Evolutionary conservation across 1,140 invertebrate species (phyloP).

Genomic region (Campoletis sonorensis): DNA sequence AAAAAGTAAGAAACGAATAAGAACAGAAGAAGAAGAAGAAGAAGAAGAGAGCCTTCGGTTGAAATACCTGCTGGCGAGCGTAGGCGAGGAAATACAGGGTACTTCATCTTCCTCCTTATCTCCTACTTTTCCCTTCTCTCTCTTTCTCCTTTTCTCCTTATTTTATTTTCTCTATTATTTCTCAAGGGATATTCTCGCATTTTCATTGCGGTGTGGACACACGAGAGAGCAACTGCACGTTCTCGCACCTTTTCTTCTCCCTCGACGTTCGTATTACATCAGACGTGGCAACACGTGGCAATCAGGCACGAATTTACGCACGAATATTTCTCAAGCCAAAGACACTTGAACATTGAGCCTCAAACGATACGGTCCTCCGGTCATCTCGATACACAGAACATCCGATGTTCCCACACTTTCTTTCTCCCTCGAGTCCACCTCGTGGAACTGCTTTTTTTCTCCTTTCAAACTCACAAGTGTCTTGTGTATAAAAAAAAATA

Average conservation of each 20-base stretch:
- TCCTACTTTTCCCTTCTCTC: conserved; percentile 25
- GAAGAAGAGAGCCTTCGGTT: conserved; percentile 37
- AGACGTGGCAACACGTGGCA: conserved; percentile 50
- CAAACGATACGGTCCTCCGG: conserved; percentile 8
- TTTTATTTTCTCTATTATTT: conserved; percentile 6
- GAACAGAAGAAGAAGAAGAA: not conserved
- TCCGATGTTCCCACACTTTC: conserved; percentile 69
- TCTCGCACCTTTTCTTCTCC: not conserved
- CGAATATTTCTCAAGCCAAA: conserved; percentile 57
- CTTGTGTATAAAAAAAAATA: not conserved
- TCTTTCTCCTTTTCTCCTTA: not conserved
- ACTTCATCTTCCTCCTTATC: conserved; percentile 43
- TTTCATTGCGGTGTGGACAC: conserved; percentile 6
- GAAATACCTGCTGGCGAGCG: conserved; percentile 42
- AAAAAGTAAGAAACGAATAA: not conserved
- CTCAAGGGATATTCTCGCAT: not conserved
- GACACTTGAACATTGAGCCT: not conserved
- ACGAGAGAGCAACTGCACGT: conserved; percentile 25
- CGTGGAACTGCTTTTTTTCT: not conserved
- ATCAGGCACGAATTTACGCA: conserved; percentile 62
- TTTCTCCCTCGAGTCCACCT: conserved; percentile 29
- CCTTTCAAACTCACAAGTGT: not conserved
- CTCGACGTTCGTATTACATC: conserved; percentile 43
- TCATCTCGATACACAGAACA: not conserved
- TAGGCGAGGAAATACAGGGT: conserved; percentile 40